Base-by-base conservation (phyloP, 1,140 invertebrate genomes). In the Eriocheir sinensis region DNA sequence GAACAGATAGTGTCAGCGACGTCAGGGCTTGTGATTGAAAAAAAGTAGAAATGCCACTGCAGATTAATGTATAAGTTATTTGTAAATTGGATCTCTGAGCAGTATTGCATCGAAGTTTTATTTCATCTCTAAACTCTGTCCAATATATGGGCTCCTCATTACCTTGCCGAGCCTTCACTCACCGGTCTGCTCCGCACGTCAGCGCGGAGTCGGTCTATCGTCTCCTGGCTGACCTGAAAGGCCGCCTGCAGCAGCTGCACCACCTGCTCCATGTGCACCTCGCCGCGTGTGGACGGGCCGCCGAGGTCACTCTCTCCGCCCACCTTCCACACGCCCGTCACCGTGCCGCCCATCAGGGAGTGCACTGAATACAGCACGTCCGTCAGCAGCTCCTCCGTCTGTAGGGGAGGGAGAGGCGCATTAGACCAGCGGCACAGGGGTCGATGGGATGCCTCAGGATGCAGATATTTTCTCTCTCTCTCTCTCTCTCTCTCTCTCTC, bases 331-430 rank as follows among this genome's bases (percentile, higher is more conserved):
- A 91, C 53, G 21, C 93, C 93, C 27, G 44, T 89, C 2, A 34
- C 48, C 17, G 93, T 32, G 0, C 79, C 80, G 48, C 93, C 89
- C 93, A 94, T 94, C 0, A 94, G 81, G 30, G 89, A 94, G 89
- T 94, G 81, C 32, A 94, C 89, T 0, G 93, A 94, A 53, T 94
- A 94, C 6, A 94, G 81, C 0, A 94, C 89, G 41, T 91, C 93
- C 1, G 89, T 86, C 30, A 94, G 89, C 17, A 91, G 79, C 36
- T 94, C 93, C n/a, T 94, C 93, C 4, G 72, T 79, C 93, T 94
- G 93, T 4, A 48, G 36, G n/a, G 3, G 15, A 15, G 32, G 9
- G 41, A 53, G 34, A 30, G 40, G 30, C 12, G 88, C 21, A 9
- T 89, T 44, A 53, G 44, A 89, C 30, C 30, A 27, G 27, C 3